Conservation (phyloP, 2,888 invertebrate genomes). For the Euplagia quadripunctaria region DNA sequence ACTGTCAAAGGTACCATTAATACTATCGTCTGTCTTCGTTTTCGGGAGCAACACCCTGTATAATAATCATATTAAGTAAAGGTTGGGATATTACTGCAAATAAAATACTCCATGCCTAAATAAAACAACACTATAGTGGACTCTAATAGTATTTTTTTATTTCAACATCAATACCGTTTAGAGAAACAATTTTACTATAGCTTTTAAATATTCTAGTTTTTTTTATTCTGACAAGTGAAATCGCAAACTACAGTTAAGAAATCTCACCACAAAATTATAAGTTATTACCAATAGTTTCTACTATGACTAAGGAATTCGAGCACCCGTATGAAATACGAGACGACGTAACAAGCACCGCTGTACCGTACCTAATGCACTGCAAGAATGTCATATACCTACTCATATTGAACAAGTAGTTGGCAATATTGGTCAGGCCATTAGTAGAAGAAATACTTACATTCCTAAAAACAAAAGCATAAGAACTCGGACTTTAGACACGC, state of each 20-base stretch:
- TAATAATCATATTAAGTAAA: too few species aligned
- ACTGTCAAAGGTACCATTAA: too few species aligned
- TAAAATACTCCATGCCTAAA: too few species aligned
- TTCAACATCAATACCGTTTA: neutral
- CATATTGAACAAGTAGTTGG: neutral
- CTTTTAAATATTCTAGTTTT: neutral
- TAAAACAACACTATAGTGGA: too few species aligned
- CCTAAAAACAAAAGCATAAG: too few species aligned
- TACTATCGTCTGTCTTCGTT: too few species aligned
- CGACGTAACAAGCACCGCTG: neutral
- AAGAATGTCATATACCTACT: constrained; percentile 5
- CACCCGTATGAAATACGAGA: constrained; percentile 2
- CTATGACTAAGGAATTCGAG: neutral
- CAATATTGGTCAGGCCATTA: neutral
- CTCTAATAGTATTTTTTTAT: too few species aligned
- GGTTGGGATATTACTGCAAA: too few species aligned
- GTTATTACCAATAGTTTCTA: neutral
- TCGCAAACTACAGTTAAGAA: neutral
- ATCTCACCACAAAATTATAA: neutral
- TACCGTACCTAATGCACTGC: constrained; percentile 1
- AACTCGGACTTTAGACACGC: too few species aligned
- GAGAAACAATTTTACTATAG: neutral
- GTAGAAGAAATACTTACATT: neutral
- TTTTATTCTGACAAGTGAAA: neutral
- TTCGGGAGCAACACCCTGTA: too few species aligned